Base-by-base conservation (phyloP, 37 sponge, comb jelly and placozoan genomes). In the Chondrilla cf. caribensis region DNA sequence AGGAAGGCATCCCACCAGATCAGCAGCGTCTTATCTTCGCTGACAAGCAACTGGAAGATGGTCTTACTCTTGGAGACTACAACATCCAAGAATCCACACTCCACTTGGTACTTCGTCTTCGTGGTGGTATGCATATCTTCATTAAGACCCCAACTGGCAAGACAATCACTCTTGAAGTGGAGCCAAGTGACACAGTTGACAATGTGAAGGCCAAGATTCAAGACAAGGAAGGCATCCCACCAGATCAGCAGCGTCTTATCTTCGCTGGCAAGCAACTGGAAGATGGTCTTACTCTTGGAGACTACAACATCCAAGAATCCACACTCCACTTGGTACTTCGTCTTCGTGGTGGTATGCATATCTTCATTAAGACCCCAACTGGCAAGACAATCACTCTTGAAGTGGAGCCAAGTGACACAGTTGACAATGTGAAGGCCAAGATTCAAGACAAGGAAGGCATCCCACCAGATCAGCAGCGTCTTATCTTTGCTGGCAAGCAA, bases 11-110 rank as follows among this genome's bases (percentile, higher is more conserved):
- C 82, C 95, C 98, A 35, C 93, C 93, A 51, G 95, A 97, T 70
- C 98, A 95, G 70, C 98, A 97, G 76, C 87, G 91, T 17, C 93
- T 97, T 22, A 94, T 95, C 84, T 97, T 95, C 81, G 93, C 93
- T 79, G 98, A 95, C 19, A 94, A 92, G 79, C 95, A 97, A 77
- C 87, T 97, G n/a, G 41, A 41, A 39, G 31, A 77, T 9, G 54
- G 57, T 2, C 51, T 25, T 8, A 77, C 78, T 25, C 78, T 77
- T 2, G 17, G 41, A 2, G 54, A 77, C 11, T 77, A 41, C 57
- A 36, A 39, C 3, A 77, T 77, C 42, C 24, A 37, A 54, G 78
- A 31, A 36, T 37, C 3, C 6, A 77, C 78, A 4, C 43, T 77
- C 7, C 54, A 54, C 3, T 24, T 29, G 18, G 22, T 15, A 15